phyloP scores from a whole-genome alignment of 1,140 invertebrate genomes.

The Zaprionus vittiger region DNA sequence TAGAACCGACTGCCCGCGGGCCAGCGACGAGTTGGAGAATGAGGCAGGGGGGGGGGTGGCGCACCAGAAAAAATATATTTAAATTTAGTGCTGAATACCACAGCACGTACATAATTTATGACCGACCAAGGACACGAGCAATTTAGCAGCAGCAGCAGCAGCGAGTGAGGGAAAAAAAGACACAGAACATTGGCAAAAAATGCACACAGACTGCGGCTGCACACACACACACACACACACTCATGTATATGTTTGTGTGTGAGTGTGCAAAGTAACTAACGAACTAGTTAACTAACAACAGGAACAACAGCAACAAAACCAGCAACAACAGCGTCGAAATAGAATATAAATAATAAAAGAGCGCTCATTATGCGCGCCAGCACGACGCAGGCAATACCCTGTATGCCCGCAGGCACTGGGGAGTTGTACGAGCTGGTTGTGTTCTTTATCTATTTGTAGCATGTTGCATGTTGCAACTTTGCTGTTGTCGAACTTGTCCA shows the following conservation, averaged over 20 bases:
- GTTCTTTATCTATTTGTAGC: no score
- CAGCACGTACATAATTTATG: slow-evolving; percentile 83
- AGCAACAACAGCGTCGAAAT: slow-evolving; percentile 23
- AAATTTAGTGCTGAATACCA: slow-evolving; percentile 83
- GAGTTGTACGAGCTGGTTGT: background rate
- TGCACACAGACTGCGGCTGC: slow-evolving; percentile 26
- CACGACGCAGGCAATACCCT: slow-evolving; percentile 3
- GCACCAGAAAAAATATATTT: slow-evolving; percentile 65
- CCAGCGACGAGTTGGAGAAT: slow-evolving; percentile 5
- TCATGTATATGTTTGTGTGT: slow-evolving; percentile 14
- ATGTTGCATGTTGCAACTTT: background rate
- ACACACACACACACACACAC: background rate
- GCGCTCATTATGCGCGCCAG: slow-evolving; percentile 45
- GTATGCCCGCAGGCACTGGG: slow-evolving; percentile 7
- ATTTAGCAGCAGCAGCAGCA: slow-evolving; percentile 67
- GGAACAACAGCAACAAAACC: slow-evolving; percentile 30
- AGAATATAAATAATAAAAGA: slow-evolving; percentile 13
- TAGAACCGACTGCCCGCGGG: background rate
- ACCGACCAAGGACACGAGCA: slow-evolving; percentile 81
- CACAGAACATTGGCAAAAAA: slow-evolving; percentile 51
- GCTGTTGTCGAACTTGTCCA: background rate
- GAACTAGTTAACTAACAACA: slow-evolving; percentile 64
- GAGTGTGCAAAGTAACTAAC: slow-evolving; percentile 57
- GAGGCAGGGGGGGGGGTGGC: background rate
- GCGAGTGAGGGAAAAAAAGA: slow-evolving; percentile 56